Evolutionary conservation across 1,140 invertebrate genomes (phyloP), one percentile per base, ranked within the genome.

Genomic region (Antheraea pernyi): DNA sequence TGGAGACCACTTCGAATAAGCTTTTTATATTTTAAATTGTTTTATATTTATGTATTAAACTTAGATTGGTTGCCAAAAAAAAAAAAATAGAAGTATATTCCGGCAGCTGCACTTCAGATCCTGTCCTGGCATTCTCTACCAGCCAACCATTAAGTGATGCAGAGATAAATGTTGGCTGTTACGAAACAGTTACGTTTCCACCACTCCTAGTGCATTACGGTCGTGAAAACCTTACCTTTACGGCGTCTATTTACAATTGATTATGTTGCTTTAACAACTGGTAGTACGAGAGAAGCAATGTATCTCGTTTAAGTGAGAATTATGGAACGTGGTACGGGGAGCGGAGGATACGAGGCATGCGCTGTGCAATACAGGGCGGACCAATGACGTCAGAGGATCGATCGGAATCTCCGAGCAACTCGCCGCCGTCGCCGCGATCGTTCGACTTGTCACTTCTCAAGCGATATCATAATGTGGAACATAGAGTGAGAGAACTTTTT

Each of bases 341-440:
- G 77, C 66, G 81, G 83, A 73, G 84, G 74, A 71, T 72, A 53
- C 65, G 71, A 60, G 48, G 70, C 88, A 81, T 86, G 88, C 88
- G 67, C 65, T 19, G 39, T 65, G 59, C 58, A 59, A 53, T 48
- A 18, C 39, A 58, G 53, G 65, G 66, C 68, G 69, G 71, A 74
- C 82, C 85, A 84, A 85, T 91, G 87, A 92, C 91, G 91, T 91
- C 89, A 91, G 64, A 61, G 73, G 36, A 80, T 82, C 80, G 80
- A 82, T 82, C 78, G 70, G 59, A 76, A 72, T 76, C 74, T 75
- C 71, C 67, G 78, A 74, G 78, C 77, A 62, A 66, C 74, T 65
- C 79, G 75, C 73, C 68, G 73, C 69, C 73, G 67, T 68, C 71
- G 69, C 73, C 70, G 65, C 73, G 22, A 30, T 64, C 67, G 30